Evolutionary conservation across 2,888 invertebrate species (phyloP).

Genomic region (Pseudanteris insignis): DNA sequence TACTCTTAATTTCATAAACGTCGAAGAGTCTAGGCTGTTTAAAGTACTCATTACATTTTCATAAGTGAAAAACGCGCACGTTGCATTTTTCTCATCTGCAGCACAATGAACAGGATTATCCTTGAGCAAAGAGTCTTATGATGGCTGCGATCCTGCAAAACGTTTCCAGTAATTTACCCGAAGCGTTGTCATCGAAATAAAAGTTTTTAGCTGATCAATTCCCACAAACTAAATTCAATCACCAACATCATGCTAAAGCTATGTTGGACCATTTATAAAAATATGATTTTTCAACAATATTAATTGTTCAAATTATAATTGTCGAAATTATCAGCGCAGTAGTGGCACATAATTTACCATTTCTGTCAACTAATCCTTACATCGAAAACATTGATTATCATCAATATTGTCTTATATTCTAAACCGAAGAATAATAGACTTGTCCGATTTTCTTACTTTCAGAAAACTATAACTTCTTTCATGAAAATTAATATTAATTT

Average conservation of each 20-base stretch:
- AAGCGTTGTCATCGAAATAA: conserved; percentile 8
- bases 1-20: too few species aligned
- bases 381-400: too few species aligned
- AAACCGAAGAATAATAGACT: too few species aligned
- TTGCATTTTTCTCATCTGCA: conserved; percentile 3
- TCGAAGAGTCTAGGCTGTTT: too few species aligned
- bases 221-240: conserved; percentile 2
- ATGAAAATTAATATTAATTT: too few species aligned
- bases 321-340: too few species aligned
- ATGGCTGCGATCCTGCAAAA: conserved; percentile 3
- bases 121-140: conserved; percentile 13
- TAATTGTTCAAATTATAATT: too few species aligned
- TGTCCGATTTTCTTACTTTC: too few species aligned
- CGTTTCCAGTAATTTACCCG: conserved; percentile 4
- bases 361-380: too few species aligned
- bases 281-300: neutral
- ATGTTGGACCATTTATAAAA: neutral
- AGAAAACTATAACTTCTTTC: too few species aligned
- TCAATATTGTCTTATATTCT: too few species aligned
- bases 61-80: conserved; percentile 5
- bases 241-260: neutral
- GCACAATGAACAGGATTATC: conserved; percentile 19
- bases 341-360: too few species aligned
- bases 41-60: conserved; percentile 6
- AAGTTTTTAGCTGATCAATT: conserved; percentile 1